These are phyloP conservation scores for Perca fluviatilis DNA, from an alignment of 2,113 vertebrate species.

Conservation along the genomic window DNA sequence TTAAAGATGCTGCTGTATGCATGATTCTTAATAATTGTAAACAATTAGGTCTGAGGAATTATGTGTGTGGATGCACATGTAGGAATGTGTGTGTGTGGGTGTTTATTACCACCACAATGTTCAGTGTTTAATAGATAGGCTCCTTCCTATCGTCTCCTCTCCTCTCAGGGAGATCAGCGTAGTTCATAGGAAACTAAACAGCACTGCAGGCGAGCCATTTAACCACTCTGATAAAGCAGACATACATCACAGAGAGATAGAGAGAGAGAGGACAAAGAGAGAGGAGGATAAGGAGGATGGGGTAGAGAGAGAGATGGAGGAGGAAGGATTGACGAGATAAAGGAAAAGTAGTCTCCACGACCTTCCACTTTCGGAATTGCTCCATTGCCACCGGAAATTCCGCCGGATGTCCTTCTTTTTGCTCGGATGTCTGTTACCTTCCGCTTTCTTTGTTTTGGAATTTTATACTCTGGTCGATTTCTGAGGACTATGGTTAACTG, in stretches of 20 bases:
- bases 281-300: neutral
- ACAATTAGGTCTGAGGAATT: neutral
- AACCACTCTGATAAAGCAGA: slow-evolving; percentile 48
- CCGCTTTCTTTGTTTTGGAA: too few relatives aligned
- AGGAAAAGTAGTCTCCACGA: neutral
- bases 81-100: neutral
- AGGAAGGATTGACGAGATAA: neutral
- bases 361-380: too few relatives aligned
- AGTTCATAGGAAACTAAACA: slow-evolving; percentile 57
- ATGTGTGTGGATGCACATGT: neutral
- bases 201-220: slow-evolving; percentile 50
- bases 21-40: neutral
- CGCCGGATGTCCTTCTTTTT: too few relatives aligned
- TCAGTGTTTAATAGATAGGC: slow-evolving; percentile 26
- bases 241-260: slow-evolving; percentile 8
- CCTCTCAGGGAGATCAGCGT: slow-evolving; percentile 35
- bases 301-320: neutral
- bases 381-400: too few relatives aligned
- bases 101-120: slow-evolving; percentile 13
- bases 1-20: neutral
- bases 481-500: too few relatives aligned
- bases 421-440: too few relatives aligned
- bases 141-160: slow-evolving; percentile 29
- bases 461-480: too few relatives aligned
- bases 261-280: neutral